Evolutionary conservation across 1,140 invertebrate species (phyloP).

Genomic region (Formica selysi): DNA sequence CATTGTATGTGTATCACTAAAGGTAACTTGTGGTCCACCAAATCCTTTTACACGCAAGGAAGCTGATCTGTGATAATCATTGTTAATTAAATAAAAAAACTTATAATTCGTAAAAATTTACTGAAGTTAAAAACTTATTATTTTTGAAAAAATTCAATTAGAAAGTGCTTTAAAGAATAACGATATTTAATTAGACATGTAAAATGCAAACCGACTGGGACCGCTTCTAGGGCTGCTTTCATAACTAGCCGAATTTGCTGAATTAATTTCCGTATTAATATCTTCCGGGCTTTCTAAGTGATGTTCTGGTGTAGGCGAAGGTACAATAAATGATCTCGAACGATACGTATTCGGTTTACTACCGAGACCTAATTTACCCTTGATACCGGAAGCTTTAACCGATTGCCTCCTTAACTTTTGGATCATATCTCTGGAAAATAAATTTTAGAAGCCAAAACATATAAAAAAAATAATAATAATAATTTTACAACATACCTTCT

Average conservation of each 20-base stretch:
- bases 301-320: slow-evolving; percentile 89
- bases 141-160: too few relatives aligned
- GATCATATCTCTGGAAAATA: slow-evolving; percentile 93
- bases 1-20: slow-evolving; percentile 88
- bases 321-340: slow-evolving; percentile 90
- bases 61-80: slow-evolving; percentile 87
- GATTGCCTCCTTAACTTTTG: slow-evolving; percentile 95
- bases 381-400: slow-evolving; percentile 93
- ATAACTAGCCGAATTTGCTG: slow-evolving; percentile 87
- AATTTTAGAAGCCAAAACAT: slow-evolving; percentile 13
- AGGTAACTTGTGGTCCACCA: slow-evolving; percentile 88
- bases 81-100: neutral
- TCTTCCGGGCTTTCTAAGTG: slow-evolving; percentile 87
- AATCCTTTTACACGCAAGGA: slow-evolving; percentile 89
- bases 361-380: slow-evolving; percentile 94
- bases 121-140: too few relatives aligned
- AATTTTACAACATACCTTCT: slow-evolving; percentile 85
- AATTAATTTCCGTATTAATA: slow-evolving; percentile 83
- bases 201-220: slow-evolving; percentile 85
- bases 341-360: slow-evolving; percentile 87
- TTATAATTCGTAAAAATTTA: too few relatives aligned
- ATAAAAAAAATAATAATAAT: neutral
- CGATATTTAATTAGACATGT: neutral
- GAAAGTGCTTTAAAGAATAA: too few relatives aligned
- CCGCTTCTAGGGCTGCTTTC: slow-evolving; percentile 91